A percentile compares a stretch with the other conserved stretches of the same genome.
phyloP scores from a whole-genome alignment of 1,140 invertebrate species.

The Drosophila nebulosa region DNA sequence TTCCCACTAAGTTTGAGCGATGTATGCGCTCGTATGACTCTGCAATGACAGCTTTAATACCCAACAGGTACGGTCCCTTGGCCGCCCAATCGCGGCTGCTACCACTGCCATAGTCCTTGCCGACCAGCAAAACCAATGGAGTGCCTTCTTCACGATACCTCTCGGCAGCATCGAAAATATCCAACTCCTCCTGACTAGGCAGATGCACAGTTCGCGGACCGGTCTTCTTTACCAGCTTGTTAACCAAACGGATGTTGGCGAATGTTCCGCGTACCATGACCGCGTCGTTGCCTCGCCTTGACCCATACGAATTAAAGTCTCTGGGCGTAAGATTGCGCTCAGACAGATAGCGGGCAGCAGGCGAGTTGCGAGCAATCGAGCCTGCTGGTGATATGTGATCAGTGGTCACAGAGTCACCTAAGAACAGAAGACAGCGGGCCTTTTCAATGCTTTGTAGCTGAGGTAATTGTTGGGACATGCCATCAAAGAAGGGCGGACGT shows the following conservation, averaged over 20 bases:
- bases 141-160: conserved; percentile 27
- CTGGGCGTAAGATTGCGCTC: conserved; percentile 91
- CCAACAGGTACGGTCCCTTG: conserved; percentile 37
- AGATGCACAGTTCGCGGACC: conserved; percentile 21
- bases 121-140: conserved; percentile 31
- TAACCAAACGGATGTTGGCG: conserved; percentile 41
- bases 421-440: conserved; percentile 91
- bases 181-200: conserved; percentile 24
- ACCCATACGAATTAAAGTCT: conserved; percentile 99
- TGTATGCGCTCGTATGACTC: conserved; percentile 48
- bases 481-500: conserved; percentile 97
- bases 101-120: conserved; percentile 49
- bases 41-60: conserved; percentile 41
- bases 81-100: conserved; percentile 48
- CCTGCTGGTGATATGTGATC: conserved; percentile 99
- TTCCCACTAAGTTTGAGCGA: conserved; percentile 45
- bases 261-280: conserved; percentile 86
- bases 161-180: conserved; percentile 40
- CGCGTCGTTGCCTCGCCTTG: conserved; percentile 95
- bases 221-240: conserved; percentile 5
- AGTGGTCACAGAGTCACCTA: conserved; percentile 98
- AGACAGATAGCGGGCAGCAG: conserved; percentile 94
- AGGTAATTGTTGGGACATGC: conserved; percentile 87
- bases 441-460: conserved; percentile 83
- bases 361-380: conserved; percentile 96